Conservation (phyloP, 2,797 vertebrate genomes). For the Aplochiton taeniatus region DNA sequence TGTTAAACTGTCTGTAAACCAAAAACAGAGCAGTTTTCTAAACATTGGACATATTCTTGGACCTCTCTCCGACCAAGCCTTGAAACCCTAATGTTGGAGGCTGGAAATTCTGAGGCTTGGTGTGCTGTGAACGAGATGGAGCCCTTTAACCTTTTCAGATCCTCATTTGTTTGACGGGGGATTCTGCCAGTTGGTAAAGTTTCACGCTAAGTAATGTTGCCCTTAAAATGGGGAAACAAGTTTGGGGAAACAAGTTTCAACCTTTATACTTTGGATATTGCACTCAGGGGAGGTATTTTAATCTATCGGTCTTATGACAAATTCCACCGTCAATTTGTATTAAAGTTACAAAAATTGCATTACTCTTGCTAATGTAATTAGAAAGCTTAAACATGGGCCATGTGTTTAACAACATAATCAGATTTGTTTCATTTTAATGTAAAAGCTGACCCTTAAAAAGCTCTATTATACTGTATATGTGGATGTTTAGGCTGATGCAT, state of each 20-base stretch:
- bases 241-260: background rate
- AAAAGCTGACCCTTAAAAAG: too few relatives aligned
- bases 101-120: slow-evolving; percentile 65
- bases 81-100: slow-evolving; percentile 8
- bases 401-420: slow-evolving; percentile 14
- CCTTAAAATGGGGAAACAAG: background rate
- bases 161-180: background rate
- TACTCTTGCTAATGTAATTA: slow-evolving; percentile 27
- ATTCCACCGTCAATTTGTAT: slow-evolving; percentile 1
- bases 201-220: background rate
- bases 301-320: slow-evolving; percentile 13
- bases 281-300: background rate
- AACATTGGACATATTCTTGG: slow-evolving; percentile 55
- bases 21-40: slow-evolving; percentile 52
- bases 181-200: background rate
- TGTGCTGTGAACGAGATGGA: slow-evolving; percentile 22
- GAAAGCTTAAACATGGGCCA: slow-evolving; percentile 26
- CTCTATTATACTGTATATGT: background rate
- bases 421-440: background rate
- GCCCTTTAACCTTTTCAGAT: background rate
- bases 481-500: background rate
- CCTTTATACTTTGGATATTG: background rate
- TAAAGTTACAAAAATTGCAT: slow-evolving; percentile 19
- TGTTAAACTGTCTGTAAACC: slow-evolving; percentile 56
- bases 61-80: background rate